Percentiles rank a stretch among this genome's conserved stretches.
Evolutionary conservation across 2,888 invertebrate species (phyloP).

Genomic region (Acrobasis consociella): DNA sequence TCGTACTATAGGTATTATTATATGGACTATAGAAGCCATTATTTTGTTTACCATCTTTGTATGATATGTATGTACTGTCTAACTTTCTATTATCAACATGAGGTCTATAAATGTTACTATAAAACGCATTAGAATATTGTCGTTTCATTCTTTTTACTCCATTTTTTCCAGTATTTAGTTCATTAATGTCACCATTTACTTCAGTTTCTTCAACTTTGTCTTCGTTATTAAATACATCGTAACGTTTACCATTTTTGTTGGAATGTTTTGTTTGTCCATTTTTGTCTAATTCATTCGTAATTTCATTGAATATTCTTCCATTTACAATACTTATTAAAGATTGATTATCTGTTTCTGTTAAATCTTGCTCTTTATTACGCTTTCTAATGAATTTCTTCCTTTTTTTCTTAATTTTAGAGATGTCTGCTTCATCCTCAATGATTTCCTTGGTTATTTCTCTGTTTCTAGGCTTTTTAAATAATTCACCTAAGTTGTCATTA

Average conservation of each 20-base stretch:
- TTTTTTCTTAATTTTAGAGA: background rate
- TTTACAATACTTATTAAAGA: conserved; percentile 19
- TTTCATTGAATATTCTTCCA: background rate
- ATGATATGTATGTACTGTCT: background rate
- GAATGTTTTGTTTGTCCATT: background rate
- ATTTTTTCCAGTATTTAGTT: background rate
- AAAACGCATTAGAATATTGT: conserved; percentile 2
- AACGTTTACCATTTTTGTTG: background rate
- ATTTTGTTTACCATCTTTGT: background rate
- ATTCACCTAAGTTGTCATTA: background rate
- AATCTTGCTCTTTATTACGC: background rate
- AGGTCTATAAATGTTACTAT: background rate
- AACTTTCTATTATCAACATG: background rate
- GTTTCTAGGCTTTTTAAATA: background rate
- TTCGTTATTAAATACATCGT: too few relatives aligned
- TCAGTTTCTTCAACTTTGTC: too few relatives aligned
- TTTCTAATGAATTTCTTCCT: background rate
- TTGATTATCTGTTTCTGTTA: too few relatives aligned
- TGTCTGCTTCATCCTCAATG: background rate
- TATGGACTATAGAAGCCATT: background rate
- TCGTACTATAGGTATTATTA: conserved; percentile 5
- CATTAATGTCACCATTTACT: too few relatives aligned
- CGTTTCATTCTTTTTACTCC: background rate
- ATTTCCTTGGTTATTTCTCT: background rate
- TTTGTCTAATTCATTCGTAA: background rate